Base-by-base conservation (phyloP, 2,888 invertebrate species). In the Spialia ferax region DNA sequence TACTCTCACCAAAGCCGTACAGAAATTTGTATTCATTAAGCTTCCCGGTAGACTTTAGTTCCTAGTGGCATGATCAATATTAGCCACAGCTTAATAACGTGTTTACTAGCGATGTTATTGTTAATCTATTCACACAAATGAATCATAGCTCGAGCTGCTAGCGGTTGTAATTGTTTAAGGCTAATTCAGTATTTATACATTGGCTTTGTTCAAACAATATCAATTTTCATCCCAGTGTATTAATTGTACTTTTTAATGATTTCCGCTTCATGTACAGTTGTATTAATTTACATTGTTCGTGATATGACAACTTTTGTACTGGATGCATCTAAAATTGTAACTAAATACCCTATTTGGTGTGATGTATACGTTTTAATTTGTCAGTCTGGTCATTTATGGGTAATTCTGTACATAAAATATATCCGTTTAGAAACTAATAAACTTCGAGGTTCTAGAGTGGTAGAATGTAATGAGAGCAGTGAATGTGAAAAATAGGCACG, bases 41-140 rank as follows among this genome's bases (percentile, higher is more conserved):
- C 22, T 50, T 13, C 11, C 22, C 5, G 18, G 18, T 18, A 45
- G 20, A 54, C 13, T 57, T 32, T 29, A 13, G 20, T 48, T 18
- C 11, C 11, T 11, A 20, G 22, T 50, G n/a, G 20, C 38, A 23
- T 35, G 22, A 35, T 23, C 62, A 38, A 52, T 62, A 23, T 52
- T 62, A 38, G 23, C 32, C n/a, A 15, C 23, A n/a, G 32, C 15
- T 38, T 62, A 52, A 62, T 38, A n/a, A 26, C 20, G 54, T 62
- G 38, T 54, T 62, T 15, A 54, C 62, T 13, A 7, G 22, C 35
- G 52, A 62, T 62, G 26, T 63, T 63, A 63, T 63, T 63, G 38
- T 63, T 15, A 63, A 55, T 63, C 42, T 63, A 45, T 63, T 63
- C 20, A 15, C 29, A 29, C 38, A 42, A 55, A 63, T 63, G n/a